A percentile compares a stretch with the other conserved stretches of the same genome.
Conservation (phyloP, 2,888 invertebrate species). For the Hoplodrina blanda region DNA sequence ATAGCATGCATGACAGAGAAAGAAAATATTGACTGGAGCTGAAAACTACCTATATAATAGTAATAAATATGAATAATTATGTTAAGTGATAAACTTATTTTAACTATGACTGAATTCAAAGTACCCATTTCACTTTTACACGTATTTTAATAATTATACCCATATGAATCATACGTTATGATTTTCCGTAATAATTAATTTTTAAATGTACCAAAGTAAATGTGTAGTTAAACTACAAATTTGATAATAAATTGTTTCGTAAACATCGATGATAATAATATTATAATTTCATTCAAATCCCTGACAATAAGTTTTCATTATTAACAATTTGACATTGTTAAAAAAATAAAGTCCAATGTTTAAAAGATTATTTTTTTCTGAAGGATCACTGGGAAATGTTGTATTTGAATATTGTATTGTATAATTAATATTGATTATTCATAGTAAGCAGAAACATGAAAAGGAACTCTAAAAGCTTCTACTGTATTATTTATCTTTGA, state of each 20-base stretch:
- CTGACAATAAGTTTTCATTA: not conserved
- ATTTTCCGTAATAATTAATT: slow-evolving; percentile 17
- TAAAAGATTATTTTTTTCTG: not conserved
- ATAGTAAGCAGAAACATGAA: not conserved
- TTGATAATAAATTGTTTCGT: slow-evolving; percentile 30
- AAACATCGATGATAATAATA: slow-evolving; percentile 33
- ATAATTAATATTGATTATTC: not conserved
- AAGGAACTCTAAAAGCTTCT: not conserved
- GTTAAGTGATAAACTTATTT: slow-evolving; percentile 1
- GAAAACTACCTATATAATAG: slow-evolving; percentile 3
- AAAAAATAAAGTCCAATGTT: not conserved
- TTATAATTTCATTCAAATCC: slow-evolving; percentile 21
- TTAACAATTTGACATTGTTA: not conserved
- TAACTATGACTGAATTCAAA: slow-evolving; percentile 13
- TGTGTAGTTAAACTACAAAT: slow-evolving; percentile 58
- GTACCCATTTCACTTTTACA: slow-evolving; percentile 5
- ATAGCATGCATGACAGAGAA: not conserved
- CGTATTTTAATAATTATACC: slow-evolving; percentile 9
- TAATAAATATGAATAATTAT: not conserved
- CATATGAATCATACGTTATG: slow-evolving; percentile 3
- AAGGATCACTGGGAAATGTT: slow-evolving; percentile 11
- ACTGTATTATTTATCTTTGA: not conserved
- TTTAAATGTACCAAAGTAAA: slow-evolving; percentile 14
- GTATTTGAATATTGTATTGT: not conserved
- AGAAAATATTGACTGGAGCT: slow-evolving; percentile 4